Percentiles rank a stretch among this genome's conserved stretches.
phyloP scores from a whole-genome alignment of 1,140 invertebrate species.

The Phthorimaea operculella region DNA sequence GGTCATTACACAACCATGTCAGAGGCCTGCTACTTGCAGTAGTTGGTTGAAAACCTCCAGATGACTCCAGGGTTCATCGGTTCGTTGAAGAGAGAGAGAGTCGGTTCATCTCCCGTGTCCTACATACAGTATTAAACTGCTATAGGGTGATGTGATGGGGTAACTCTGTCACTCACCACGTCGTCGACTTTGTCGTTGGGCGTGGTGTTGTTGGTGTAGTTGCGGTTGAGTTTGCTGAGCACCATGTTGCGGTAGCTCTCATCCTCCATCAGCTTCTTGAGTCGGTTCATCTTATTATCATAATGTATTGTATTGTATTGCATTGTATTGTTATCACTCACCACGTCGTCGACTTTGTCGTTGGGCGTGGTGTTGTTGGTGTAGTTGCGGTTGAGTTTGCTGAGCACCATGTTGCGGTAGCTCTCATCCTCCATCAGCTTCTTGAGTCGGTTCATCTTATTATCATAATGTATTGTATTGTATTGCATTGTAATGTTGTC shows the following conservation, averaged over 20 bases:
- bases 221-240: slow-evolving; percentile 94
- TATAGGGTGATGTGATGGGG: too few relatives aligned
- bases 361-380: slow-evolving; percentile 94
- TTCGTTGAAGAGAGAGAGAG: too few relatives aligned
- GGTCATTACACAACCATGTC: too few relatives aligned
- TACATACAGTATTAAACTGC: too few relatives aligned
- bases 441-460: slow-evolving; percentile 90
- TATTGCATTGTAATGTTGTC: too few relatives aligned
- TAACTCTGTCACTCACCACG: slow-evolving; percentile 87
- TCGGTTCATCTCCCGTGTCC: too few relatives aligned
- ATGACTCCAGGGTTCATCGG: too few relatives aligned
- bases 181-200: slow-evolving; percentile 98
- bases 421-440: slow-evolving; percentile 99
- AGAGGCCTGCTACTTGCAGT: too few relatives aligned
- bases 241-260: slow-evolving; percentile 98
- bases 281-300: slow-evolving; percentile 91
- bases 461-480: too few relatives aligned
- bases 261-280: slow-evolving; percentile 98
- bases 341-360: slow-evolving; percentile 98
- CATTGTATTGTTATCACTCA: too few relatives aligned
- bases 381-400: slow-evolving; percentile 93
- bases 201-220: slow-evolving; percentile 91
- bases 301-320: too few relatives aligned
- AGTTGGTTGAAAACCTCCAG: too few relatives aligned
- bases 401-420: slow-evolving; percentile 95